A percentile compares a stretch with the other conserved stretches of the same genome.
These are phyloP conservation scores for Pseudopodoces humilis DNA, from an alignment of 2,113 vertebrate species.

Conservation along the genomic window DNA sequence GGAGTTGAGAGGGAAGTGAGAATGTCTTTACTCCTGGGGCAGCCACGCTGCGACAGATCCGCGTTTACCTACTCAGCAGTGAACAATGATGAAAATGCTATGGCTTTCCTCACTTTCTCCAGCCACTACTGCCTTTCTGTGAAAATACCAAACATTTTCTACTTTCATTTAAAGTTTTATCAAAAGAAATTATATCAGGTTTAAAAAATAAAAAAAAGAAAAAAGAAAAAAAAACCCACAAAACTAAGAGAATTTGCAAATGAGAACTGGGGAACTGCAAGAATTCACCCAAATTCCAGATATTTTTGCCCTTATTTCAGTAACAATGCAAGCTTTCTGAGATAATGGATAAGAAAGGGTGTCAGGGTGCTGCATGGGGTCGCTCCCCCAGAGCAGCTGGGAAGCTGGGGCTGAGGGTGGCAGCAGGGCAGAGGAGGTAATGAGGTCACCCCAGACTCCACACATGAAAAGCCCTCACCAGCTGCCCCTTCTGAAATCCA, in stretches of 20 bases:
- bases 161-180: background rate
- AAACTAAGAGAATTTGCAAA: background rate
- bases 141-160: background rate
- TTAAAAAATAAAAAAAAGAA: background rate
- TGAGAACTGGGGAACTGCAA: background rate
- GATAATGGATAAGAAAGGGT: background rate
- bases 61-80: background rate
- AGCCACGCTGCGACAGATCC: background rate
- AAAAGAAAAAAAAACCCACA: background rate
- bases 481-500: background rate
- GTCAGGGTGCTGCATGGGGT: background rate
- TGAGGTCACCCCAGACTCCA: background rate
- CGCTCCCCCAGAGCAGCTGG: accelerated
- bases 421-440: accelerated
- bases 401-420: background rate
- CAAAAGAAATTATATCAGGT: background rate
- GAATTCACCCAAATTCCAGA: accelerated
- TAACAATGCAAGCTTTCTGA: background rate
- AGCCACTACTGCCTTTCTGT: background rate
- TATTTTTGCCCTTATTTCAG: background rate
- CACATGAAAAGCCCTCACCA: accelerated
- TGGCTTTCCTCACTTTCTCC: background rate
- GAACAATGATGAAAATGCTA: background rate
- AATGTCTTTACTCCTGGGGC: background rate
- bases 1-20: background rate